A percentile compares a stretch with the other conserved stretches of the same genome.
phyloP scores from a whole-genome alignment of 2,113 vertebrate genomes.

The Oreamnos americanus region DNA sequence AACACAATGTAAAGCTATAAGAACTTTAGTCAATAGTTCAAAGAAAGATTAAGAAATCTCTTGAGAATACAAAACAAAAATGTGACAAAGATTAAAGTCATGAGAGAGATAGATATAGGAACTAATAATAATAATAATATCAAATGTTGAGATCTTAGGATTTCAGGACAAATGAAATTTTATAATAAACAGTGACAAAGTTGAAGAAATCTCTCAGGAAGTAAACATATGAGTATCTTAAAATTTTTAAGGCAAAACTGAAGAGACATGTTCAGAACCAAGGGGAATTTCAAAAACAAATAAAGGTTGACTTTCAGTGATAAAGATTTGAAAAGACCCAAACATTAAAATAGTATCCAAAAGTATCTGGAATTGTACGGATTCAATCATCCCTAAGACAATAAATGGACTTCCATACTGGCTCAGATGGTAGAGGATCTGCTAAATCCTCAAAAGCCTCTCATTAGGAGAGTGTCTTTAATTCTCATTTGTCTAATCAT shows the following conservation, averaged over 20 bases:
- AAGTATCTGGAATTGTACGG: background rate
- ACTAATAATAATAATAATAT: background rate
- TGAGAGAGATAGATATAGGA: background rate
- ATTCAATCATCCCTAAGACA: background rate
- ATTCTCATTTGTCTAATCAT: background rate
- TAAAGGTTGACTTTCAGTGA: background rate
- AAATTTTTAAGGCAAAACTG: background rate
- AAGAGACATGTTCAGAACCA: background rate
- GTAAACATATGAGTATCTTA: background rate
- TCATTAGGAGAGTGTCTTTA: background rate
- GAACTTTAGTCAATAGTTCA: background rate
- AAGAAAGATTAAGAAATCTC: background rate
- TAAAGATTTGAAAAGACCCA: background rate
- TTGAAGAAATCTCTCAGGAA: background rate
- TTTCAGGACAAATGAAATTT: background rate
- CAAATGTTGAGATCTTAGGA: background rate
- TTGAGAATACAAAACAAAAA: background rate
- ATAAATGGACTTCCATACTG: background rate
- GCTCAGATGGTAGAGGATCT: background rate
- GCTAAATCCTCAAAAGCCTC: background rate
- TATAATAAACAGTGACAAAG: background rate
- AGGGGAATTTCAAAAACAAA: background rate
- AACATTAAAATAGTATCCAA: background rate
- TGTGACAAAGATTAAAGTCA: background rate
- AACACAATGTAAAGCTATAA: background rate